A percentile compares a stretch with the other conserved stretches of the same genome.
Conservation (phyloP, 2,797 vertebrate genomes). For the Staurois parvus region DNA sequence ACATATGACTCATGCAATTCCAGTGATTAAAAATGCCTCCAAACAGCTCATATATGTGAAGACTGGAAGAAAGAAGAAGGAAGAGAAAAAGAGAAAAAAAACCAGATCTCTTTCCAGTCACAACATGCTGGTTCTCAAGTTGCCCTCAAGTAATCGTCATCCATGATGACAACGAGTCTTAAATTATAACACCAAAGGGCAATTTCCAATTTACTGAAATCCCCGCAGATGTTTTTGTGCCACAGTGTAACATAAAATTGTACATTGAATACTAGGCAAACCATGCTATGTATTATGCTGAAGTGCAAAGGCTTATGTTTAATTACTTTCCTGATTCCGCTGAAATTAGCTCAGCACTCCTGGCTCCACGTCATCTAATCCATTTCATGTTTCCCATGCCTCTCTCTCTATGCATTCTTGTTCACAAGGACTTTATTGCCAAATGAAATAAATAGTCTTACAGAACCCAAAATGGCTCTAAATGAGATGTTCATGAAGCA, state of each 20-base stretch:
- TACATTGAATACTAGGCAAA: not conserved
- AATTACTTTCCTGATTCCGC: constrained; percentile 22
- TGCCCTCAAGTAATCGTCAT: not conserved
- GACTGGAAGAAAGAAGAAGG: not conserved
- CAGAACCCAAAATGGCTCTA: constrained; percentile 36
- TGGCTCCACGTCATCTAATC: constrained; percentile 16
- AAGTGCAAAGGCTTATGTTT: constrained; percentile 19
- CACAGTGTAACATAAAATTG: not conserved
- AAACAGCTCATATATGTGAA: not conserved
- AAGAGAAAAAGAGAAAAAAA: not conserved
- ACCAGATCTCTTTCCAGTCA: not conserved
- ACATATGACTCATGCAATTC: too few relatives aligned
- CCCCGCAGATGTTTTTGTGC: not conserved
- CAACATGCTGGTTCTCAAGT: not conserved
- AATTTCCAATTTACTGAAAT: not conserved
- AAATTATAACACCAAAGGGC: not conserved
- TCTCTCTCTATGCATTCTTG: constrained; percentile 2
- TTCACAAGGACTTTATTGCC: constrained; percentile 32
- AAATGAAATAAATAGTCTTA: constrained; percentile 48
- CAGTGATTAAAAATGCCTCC: not conserved
- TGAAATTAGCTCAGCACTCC: not conserved
- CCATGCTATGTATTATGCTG: not conserved
- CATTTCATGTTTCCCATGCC: constrained; percentile 32
- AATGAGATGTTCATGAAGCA: constrained; percentile 20
- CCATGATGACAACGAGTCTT: not conserved